Conservation (phyloP, 2,888 invertebrate species). For the Meteorus cinctellus region DNA sequence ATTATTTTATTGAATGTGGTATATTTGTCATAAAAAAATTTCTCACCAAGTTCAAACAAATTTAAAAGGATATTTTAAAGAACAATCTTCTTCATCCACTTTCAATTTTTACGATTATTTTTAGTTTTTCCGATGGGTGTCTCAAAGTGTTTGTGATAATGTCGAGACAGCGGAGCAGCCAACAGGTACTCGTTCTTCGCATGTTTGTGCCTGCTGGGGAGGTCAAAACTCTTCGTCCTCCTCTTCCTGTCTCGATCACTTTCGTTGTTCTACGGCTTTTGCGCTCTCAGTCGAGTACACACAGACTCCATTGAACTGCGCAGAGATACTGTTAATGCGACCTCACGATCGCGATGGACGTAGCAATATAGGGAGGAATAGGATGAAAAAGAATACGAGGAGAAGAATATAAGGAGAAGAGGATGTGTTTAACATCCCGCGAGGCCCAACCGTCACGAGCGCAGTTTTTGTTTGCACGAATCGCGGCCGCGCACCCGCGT, state of each 20-base stretch:
- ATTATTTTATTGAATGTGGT: no score
- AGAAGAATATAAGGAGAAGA: slow-evolving; percentile 42
- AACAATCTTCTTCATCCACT: no score
- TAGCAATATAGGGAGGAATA: slow-evolving; percentile 44
- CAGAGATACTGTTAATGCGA: slow-evolving; percentile 53
- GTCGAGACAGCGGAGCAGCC: slow-evolving; percentile 2
- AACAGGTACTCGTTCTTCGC: slow-evolving; percentile 3
- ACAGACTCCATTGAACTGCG: background rate
- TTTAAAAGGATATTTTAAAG: no score
- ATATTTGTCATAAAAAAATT: no score
- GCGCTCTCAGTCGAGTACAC: background rate
- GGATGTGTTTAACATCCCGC: slow-evolving; percentile 22
- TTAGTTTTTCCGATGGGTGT: background rate
- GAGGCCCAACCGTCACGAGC: slow-evolving; percentile 37
- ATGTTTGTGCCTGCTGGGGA: slow-evolving; percentile 12
- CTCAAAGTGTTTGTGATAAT: slow-evolving; percentile 3
- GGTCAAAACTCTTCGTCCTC: background rate
- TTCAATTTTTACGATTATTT: background rate
- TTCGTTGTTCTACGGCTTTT: background rate
- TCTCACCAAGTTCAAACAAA: no score
- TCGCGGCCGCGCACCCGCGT: slow-evolving; percentile 20
- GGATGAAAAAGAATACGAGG: slow-evolving; percentile 43
- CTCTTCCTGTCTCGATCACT: slow-evolving; percentile 47
- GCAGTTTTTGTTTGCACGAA: slow-evolving; percentile 39
- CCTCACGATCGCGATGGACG: slow-evolving; percentile 60